Base-by-base conservation (phyloP, 2,797 vertebrate genomes). In the Eulemur albifrons region DNA sequence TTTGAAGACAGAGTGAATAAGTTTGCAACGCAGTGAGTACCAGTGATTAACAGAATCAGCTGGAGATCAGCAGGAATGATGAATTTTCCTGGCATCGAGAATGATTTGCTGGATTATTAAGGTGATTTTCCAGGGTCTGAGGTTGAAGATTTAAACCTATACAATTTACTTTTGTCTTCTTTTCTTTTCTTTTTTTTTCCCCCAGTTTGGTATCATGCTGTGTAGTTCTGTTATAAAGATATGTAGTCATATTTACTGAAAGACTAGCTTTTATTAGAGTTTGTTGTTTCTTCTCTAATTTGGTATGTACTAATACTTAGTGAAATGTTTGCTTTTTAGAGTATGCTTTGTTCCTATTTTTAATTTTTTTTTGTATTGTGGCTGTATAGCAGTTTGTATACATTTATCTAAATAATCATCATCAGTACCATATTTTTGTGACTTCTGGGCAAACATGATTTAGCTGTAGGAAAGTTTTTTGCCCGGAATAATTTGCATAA, bases 301-400 rank as follows among this genome's bases (percentile, higher is more conserved):
- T 93, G 30, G 15, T 96, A 20, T 76, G 21, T 69, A 63, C n/a
- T 77, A 83, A 79, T 70, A 35, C 38, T 70, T 72, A 84, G 50
- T 32, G 69, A 82, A 93, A 92, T 59, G 81, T 76, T 83, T 96
- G n/a, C n/a, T 76, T 94, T 88, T 61, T 54, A 81, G 54, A 61
- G 4, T 81, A 73, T 92, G 25, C 32, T 59, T 84, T 82, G 11
- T 90, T 94, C 35, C 18, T 72, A 11, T 63, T 95, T 95, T 95
- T 77, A 73, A 88, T 73, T 73, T 54, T 86, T 85, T 40, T 86
- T 86, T 85, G 32, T 70, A 45, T 65, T 77, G 23, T 76, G 40
- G 69, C 35, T 84, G 6, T 50, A 57, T 54, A 77, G 67, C n/a
- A 90, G 30, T 81, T 52, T 92, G 3, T 95, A 9, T 54, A 77